Evolutionary conservation across 2,113 vertebrate genomes (phyloP), one percentile per base, ranked within the genome.

Genomic region (Lepus europaeus): DNA sequence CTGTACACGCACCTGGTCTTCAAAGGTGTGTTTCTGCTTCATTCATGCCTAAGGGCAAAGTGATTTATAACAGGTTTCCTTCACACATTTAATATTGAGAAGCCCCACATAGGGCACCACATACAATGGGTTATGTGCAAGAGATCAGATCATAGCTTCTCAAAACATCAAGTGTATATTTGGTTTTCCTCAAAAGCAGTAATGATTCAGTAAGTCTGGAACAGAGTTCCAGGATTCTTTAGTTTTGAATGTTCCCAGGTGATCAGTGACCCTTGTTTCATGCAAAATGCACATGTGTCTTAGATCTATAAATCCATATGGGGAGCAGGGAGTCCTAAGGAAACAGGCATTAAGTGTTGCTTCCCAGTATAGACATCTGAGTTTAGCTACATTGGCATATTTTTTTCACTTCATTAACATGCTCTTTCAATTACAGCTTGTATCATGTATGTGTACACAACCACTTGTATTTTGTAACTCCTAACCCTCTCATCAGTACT

Each of bases 401-500:
- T 82, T 85, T 95, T 93, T 95, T 95, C 59, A 80, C 76, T 83
- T 93, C 68, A 88, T 5, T 79, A 90, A 93, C 14, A 51, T 70
- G 39, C 16, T 51, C 23, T 89, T 90, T 92, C 79, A 56, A 5
- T 97, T 90, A 93, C 66, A 94, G 90, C 45, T 25, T 22, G 0
- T 91, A 77, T 68, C 56, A 86, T 70, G 39, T 51, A 69, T 90
- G 89, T 81, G 79, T 63, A 29, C 33, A 39, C 29, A 80, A 76
- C 66, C 14, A 25, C 74, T 89, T 86, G 70, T 90, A 86, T 92
- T 92, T 95, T 96, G 90, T 39, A 95, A 84, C 45, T 77, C 89
- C 49, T 19, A 95, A 56, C 66, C 73, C 56, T 93, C 95, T 96
- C 86, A 95, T 95, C 64, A 93, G 51, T 91, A 91, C 92, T 86